A percentile compares a stretch with the other conserved stretches of the same genome.
Evolutionary conservation across 1,140 invertebrate species (phyloP).

Genomic region (Drosophila bipectinata): DNA sequence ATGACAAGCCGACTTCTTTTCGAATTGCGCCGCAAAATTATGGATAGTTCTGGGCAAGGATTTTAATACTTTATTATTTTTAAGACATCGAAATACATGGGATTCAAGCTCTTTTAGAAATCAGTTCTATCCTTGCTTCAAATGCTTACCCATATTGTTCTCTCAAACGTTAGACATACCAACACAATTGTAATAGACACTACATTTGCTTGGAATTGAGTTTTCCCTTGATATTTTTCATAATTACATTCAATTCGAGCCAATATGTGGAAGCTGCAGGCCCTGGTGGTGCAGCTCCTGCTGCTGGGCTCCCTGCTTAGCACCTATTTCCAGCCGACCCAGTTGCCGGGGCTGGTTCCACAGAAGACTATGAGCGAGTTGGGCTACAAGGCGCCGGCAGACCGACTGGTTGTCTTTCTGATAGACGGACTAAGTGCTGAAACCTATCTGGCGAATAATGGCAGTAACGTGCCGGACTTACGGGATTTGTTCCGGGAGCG

Average conservation of each 20-base stretch:
- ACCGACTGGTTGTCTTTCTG: constrained; percentile 91
- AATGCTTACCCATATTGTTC: too few species aligned
- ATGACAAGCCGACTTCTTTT: neutral
- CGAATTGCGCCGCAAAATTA: neutral
- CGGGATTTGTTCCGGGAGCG: constrained; percentile 75
- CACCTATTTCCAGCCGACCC: constrained; percentile 87
- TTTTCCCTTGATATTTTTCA: neutral
- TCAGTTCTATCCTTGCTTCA: too few species aligned
- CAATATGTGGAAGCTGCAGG: constrained; percentile 73
- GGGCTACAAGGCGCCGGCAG: constrained; percentile 86
- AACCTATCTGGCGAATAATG: constrained; percentile 86
- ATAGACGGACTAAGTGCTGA: constrained; percentile 95
- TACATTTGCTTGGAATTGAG: neutral
- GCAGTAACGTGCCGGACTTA: constrained; percentile 51
- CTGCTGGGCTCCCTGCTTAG: constrained; percentile 86
- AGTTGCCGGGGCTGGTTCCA: constrained; percentile 85
- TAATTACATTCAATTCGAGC: neutral
- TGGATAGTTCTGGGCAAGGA: neutral
- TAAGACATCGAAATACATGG: too few species aligned
- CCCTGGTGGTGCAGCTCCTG: constrained; percentile 84
- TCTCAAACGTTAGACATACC: neutral
- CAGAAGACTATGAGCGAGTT: constrained; percentile 83
- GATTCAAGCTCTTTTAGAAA: too few species aligned
- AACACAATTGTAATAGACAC: neutral
- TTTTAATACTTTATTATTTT: too few species aligned